Base-by-base conservation (phyloP, 1,140 invertebrate species). In the Parapsyche elsis region DNA sequence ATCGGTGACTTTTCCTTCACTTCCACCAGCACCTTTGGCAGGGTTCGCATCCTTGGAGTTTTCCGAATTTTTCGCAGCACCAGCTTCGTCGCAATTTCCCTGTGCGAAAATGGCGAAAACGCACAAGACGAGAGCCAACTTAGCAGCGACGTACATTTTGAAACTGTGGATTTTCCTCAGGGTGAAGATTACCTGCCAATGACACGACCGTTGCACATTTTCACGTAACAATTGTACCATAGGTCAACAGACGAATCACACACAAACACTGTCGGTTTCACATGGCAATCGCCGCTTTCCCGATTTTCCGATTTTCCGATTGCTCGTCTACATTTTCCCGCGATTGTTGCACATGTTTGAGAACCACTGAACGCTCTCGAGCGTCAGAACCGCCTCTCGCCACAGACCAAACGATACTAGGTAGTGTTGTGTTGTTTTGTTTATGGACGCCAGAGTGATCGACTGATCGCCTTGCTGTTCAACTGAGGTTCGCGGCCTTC, bases 401-500 rank as follows among this genome's bases (percentile, higher is more conserved):
- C 24, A 23, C 12, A 7, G 64, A 23, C 64, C 23, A 26, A 67
- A 26, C 64, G 21, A 67, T n/a, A 67, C 64, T 67, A 23, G 14
- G 24, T 67, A 23, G 64, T 67, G 21, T 67, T 67, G 12, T 67
- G 64, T 26, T n/a, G 23, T 21, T 26, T 19, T 23, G 64, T 24
- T n/a, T 5, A 67, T 53, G 64, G 24, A 0, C 57, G 14, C 5
- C 57, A 16, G 64, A 19, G 21, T 14, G 24, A 10, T n/a, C n/a
- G n/a, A n/a, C n/a, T n/a, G n/a, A n/a, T n/a, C n/a, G 64, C 64
- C 21, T 67, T 30, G 64, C 4, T 67, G 64, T 19, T 26, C 64
- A 67, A 67, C 64, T 67, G 7, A 23, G 9, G 64, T 67, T 67
- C 64, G 64, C 64, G 23, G 21, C 19, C 64, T 19, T 61, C 59